These are phyloP conservation scores for Ptychodera flava DNA, from an alignment of 35 echinoderm and acorn worm genomes.

Conservation along the genomic window DNA sequence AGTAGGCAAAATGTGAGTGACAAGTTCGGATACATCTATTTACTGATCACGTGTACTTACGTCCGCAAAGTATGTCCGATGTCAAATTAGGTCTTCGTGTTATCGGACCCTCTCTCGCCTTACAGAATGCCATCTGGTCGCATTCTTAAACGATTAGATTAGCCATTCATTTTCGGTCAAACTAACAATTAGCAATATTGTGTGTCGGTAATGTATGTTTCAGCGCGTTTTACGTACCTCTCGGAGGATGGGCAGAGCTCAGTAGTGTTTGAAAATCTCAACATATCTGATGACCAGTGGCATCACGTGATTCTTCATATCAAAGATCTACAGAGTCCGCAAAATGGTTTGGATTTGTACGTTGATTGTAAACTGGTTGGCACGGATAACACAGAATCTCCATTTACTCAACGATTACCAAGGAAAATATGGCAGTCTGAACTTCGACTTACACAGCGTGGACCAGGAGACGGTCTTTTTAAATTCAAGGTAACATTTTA, in stretches of 20 bases:
- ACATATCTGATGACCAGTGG: background rate
- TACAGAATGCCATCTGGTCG: no score
- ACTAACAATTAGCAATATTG: no score
- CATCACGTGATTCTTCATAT: background rate
- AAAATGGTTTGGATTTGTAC: background rate
- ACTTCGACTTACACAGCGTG: background rate
- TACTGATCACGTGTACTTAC: no score
- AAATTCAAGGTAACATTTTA: background rate
- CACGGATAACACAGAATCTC: background rate
- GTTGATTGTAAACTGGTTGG: background rate
- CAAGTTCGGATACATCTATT: no score
- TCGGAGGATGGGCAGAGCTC: background rate
- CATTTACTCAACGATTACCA: background rate
- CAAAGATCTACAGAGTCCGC: background rate
- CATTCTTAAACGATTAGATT: no score
- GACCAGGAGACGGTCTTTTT: background rate
- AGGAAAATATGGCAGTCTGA: background rate
- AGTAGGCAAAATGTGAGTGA: no score
- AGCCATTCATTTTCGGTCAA: no score
- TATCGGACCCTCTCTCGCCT: no score
- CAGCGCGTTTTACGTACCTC: background rate
- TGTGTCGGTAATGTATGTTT: no score
- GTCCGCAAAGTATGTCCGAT: no score
- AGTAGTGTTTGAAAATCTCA: background rate
- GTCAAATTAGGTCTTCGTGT: no score